Evolutionary conservation across 2,113 vertebrate genomes (phyloP).

Genomic region (Perccottus glenii): DNA sequence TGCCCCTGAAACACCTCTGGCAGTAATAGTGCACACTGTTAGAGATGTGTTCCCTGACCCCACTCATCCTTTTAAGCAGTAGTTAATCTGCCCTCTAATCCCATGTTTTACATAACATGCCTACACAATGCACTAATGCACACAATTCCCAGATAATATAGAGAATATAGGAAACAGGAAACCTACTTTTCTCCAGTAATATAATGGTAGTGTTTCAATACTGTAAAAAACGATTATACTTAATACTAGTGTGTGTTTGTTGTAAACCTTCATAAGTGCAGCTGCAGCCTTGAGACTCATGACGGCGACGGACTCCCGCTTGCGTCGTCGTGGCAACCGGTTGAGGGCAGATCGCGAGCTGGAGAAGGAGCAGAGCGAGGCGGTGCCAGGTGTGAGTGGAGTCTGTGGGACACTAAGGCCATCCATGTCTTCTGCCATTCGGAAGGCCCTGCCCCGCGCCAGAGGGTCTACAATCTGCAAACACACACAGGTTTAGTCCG

Average conservation of each 20-base stretch:
- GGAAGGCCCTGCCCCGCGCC: constrained; percentile 93
- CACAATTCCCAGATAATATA: background rate
- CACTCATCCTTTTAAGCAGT: background rate
- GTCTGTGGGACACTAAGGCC: constrained; percentile 88
- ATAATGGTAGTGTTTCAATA: too few species aligned
- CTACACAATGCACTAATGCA: constrained; percentile 4
- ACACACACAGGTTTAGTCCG: constrained; percentile 5
- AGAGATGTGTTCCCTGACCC: constrained; percentile 7
- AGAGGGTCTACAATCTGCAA: constrained; percentile 92
- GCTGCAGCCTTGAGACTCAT: constrained; percentile 96
- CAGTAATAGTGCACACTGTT: background rate
- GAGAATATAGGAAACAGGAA: background rate
- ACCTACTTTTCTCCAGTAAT: background rate
- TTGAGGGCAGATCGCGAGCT: constrained; percentile 93
- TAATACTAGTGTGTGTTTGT: too few species aligned
- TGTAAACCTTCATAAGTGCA: constrained; percentile 87
- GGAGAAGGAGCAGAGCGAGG: constrained; percentile 94
- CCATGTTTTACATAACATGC: constrained; percentile 44
- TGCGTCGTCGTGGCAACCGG: constrained; percentile 88
- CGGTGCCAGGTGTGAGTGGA: constrained; percentile 86
- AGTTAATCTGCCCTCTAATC: constrained; percentile 26
- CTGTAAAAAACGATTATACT: too few species aligned
- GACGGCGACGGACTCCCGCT: constrained; percentile 94
- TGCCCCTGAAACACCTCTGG: constrained; percentile 25
- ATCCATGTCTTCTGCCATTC: constrained; percentile 87